Base-by-base conservation (phyloP, 2,888 invertebrate species). In the Caenorhabditis doughertyi region DNA sequence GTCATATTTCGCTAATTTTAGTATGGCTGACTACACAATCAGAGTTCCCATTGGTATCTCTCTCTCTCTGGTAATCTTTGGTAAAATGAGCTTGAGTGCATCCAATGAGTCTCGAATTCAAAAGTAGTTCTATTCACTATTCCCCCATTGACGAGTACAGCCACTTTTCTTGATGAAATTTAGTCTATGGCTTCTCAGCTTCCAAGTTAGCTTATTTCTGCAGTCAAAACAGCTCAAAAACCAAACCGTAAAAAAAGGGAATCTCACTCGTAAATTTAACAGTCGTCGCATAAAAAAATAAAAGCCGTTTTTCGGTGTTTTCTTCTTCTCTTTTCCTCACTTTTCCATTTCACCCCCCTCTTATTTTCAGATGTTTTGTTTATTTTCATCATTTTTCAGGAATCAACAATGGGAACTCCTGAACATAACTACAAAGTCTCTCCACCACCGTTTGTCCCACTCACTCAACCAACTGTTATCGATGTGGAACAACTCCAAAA, bases 401-500 rank as follows among this genome's bases (percentile, higher is more conserved):
- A 85, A 71, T 58, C 72, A 16, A 56, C 42, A 25, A 83, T 79
- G 79, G 49, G 55, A 21, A 49, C 47, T 13, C 70, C 79, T 1
- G 83, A 83, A 47, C 79, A 79, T 49, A 60, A 35, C 47, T 85
- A 85, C 73, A 84, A 87, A 80, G 84, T 87, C 4, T 86, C 85
- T 0, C 87, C 87, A 9, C 86, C 86, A 13, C 87, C 87, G 32
- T 87, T 87, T 60, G 84, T 84, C 16, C 87, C 87, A 3, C 81
- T 87, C 21, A 81, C 86, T 11, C 74, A 71, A 9, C 83, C 79
- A 2, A 64, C 83, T 5, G 64, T 76, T 11, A 79, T 83, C 18
- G 64, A 83, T 23, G 77, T 80, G 13, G 79, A 84, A 44, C 83
- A 58, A 53, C 76, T 70, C 11, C 81, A 70, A 55, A 79, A 77